Evolutionary conservation across 2,888 invertebrate genomes (phyloP), one percentile per base, ranked within the genome.

Genomic region (Caenorhabditis panamensis): DNA sequence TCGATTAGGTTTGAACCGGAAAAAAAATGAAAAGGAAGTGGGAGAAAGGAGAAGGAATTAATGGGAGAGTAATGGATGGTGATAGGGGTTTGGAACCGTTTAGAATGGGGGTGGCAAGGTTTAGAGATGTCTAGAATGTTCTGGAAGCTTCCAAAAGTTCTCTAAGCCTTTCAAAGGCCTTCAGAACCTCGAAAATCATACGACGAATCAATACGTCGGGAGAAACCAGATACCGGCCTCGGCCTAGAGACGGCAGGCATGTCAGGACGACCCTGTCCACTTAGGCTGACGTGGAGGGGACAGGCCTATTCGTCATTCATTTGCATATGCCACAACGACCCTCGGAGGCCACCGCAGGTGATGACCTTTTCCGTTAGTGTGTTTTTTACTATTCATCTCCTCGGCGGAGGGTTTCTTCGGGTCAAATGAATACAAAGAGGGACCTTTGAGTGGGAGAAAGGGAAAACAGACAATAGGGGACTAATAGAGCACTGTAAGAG

Each of bases 1-100:
- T 72, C 72, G 72, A 72, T 72, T 72, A 72, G 64, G 64, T 41
- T 41, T 36, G 72, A 72, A 72, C 72, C 64, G 72, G 72, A 63
- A 63, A 54, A 71, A 49, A 49, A 22, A 8, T n/a, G 44, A 36
- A 11, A 28, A 18, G 9, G 22, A 41, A 67, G 28, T 28, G 28
- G 59, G 41, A 47, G 41, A 51, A 66, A 44, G 18, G 59, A 51
- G 36, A 69, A n/a, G 9, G 49, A 51, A 61, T 8, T 31, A 6
- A 6, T 31, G 49, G 18, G 6, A 49, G 49, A 16, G 20, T 2
- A 6, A 18, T 31, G 31, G 8, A 18, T 16, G 8, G 49, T 16
- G 49, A 18, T 8, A 18, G 18, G 49, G 20, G 5, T n/a, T n/a
- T n/a, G n/a, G n/a, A n/a, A n/a, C n/a, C n/a, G n/a, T n/a, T n/a